These are phyloP conservation scores for Achatina immaculata DNA, from an alignment of 1,140 invertebrate genomes.

Conservation along the genomic window DNA sequence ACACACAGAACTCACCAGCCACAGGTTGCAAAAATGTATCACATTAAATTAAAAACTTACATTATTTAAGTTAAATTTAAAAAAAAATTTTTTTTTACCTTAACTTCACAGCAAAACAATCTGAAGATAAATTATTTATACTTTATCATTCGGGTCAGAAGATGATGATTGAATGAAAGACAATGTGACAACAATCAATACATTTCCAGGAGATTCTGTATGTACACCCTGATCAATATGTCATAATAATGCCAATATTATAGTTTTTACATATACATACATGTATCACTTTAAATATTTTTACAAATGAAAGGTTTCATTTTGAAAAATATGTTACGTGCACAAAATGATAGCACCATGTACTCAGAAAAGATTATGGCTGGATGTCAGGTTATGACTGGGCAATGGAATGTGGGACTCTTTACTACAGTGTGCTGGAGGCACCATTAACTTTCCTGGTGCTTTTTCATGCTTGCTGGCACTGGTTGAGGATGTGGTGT, in stretches of 20 bases:
- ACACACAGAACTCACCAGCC: too few species aligned
- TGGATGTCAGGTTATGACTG: constrained; percentile 22
- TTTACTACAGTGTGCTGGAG: background rate
- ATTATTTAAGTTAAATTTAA: too few species aligned
- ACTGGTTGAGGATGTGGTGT: background rate
- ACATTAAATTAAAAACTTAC: too few species aligned
- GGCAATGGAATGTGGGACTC: background rate
- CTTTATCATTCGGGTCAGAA: background rate
- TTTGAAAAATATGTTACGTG: background rate
- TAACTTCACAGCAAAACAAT: too few species aligned
- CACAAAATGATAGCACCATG: background rate
- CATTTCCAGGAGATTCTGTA: background rate
- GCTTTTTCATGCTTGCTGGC: background rate
- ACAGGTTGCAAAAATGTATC: too few species aligned
- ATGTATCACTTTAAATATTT: too few species aligned
- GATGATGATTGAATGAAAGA: background rate
- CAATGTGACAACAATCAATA: background rate
- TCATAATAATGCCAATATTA: too few species aligned
- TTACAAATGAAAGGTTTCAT: too few species aligned
- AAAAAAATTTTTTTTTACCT: too few species aligned
- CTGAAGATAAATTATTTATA: too few species aligned
- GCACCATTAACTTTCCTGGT: background rate
- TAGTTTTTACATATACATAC: too few species aligned
- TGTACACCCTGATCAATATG: too few species aligned
- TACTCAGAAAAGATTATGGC: background rate